A percentile compares a stretch with the other conserved stretches of the same genome.
Conservation (phyloP, 2,888 invertebrate species). For the Macaria notata region DNA sequence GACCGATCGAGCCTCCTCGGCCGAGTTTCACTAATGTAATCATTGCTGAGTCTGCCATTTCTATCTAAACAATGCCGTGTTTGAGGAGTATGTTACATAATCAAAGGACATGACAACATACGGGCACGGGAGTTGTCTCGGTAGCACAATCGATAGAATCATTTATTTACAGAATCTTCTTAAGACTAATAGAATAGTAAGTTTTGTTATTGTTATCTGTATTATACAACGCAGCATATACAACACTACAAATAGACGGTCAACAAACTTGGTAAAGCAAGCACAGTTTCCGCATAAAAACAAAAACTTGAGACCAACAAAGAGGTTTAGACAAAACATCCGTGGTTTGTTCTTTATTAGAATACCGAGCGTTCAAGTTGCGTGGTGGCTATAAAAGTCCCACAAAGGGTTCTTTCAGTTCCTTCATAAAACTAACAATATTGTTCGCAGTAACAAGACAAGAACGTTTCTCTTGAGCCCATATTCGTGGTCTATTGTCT, state of each 20-base stretch:
- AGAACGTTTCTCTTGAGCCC: constrained; percentile 72
- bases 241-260: no score
- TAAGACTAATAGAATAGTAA: no score
- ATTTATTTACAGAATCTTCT: no score
- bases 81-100: not conserved
- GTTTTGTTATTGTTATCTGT: no score
- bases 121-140: no score
- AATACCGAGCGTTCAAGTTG: constrained; percentile 24
- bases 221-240: no score
- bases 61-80: not conserved
- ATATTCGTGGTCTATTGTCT: constrained; percentile 75
- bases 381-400: constrained; percentile 47
- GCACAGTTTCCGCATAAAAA: no score
- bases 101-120: no score
- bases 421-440: constrained; percentile 80
- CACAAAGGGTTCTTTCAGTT: constrained; percentile 68
- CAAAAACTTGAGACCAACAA: not conserved
- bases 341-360: constrained; percentile 28
- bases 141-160: no score
- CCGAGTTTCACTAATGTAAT: constrained; percentile 49
- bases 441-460: constrained; percentile 77
- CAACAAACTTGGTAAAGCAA: no score
- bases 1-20: constrained; percentile 51
- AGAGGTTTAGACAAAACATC: constrained; percentile 18
- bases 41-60: constrained; percentile 31